phyloP scores from a whole-genome alignment of 2,113 vertebrate genomes.

The Psittacula cyanocephala region DNA sequence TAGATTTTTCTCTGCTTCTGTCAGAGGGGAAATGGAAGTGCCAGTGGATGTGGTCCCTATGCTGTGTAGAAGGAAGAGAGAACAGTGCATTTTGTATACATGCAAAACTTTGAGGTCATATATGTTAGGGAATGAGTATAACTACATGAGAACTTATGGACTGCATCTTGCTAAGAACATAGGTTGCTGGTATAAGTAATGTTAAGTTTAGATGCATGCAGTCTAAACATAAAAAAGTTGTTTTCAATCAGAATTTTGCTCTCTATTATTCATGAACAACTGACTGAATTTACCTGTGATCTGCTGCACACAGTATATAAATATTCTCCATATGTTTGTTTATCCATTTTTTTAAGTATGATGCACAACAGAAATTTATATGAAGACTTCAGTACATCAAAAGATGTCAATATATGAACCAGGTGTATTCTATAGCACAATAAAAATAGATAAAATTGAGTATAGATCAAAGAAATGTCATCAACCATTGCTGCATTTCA shows the following conservation, averaged over 20 bases:
- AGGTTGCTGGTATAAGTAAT: not conserved
- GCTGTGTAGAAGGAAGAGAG: not conserved
- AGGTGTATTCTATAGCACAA: slow-evolving; percentile 33
- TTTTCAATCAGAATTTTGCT: not conserved
- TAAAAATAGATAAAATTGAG: slow-evolving; percentile 52
- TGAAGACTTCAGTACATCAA: slow-evolving; percentile 56
- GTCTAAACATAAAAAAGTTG: not conserved
- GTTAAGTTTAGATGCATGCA: not conserved
- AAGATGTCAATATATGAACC: slow-evolving; percentile 55
- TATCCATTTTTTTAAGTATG: not conserved
- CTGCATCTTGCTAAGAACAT: rapidly evolving
- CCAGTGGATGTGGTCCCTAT: not conserved
- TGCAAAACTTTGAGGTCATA: rapidly evolving
- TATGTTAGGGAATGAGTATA: not conserved
- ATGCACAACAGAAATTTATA: slow-evolving; percentile 20
- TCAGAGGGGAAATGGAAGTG: not conserved
- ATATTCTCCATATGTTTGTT: slow-evolving; percentile 45
- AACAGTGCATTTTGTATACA: rapidly evolving
- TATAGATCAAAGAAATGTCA: slow-evolving; percentile 60
- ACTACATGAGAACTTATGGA: not conserved
- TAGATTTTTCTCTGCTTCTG: too few species aligned
- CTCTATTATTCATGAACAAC: slow-evolving; percentile 60
- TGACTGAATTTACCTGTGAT: slow-evolving; percentile 44
- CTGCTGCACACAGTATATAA: not conserved
- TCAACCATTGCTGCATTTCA: slow-evolving; percentile 1